These are phyloP conservation scores for Fulica atra DNA, from an alignment of 2,113 vertebrate genomes.

Conservation along the genomic window DNA sequence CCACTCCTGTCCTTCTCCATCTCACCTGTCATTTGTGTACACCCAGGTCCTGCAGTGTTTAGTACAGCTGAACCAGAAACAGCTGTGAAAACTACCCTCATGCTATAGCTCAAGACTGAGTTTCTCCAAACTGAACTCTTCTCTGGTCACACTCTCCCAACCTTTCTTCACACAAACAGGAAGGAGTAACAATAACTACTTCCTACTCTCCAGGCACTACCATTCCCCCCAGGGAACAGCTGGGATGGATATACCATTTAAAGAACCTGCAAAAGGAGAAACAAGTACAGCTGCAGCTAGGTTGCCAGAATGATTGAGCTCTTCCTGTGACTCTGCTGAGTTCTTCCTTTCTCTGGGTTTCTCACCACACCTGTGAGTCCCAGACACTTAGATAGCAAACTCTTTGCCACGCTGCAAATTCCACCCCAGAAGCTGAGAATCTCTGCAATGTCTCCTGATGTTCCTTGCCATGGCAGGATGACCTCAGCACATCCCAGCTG, in stretches of 20 bases:
- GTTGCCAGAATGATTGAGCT: not conserved
- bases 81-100: not conserved
- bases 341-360: not conserved
- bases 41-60: not conserved
- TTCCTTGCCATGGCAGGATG: not conserved
- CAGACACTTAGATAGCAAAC: not conserved
- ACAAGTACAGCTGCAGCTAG: not conserved
- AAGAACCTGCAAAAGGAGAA: not conserved
- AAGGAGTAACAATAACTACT: not conserved
- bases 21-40: not conserved
- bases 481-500: not conserved
- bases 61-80: not conserved
- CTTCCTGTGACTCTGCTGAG: not conserved
- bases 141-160: not conserved
- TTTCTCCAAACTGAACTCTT: not conserved
- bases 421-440: not conserved
- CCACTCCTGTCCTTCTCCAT: not conserved
- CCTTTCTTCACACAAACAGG: not conserved
- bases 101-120: not conserved
- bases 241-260: not conserved
- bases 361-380: not conserved
- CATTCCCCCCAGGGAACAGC: not conserved
- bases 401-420: not conserved
- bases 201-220: not conserved
- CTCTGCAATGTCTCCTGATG: not conserved